A percentile compares a stretch with the other conserved stretches of the same genome.
Evolutionary conservation across 2,888 invertebrate genomes (phyloP).

Genomic region (Drosophila macrospina): DNA sequence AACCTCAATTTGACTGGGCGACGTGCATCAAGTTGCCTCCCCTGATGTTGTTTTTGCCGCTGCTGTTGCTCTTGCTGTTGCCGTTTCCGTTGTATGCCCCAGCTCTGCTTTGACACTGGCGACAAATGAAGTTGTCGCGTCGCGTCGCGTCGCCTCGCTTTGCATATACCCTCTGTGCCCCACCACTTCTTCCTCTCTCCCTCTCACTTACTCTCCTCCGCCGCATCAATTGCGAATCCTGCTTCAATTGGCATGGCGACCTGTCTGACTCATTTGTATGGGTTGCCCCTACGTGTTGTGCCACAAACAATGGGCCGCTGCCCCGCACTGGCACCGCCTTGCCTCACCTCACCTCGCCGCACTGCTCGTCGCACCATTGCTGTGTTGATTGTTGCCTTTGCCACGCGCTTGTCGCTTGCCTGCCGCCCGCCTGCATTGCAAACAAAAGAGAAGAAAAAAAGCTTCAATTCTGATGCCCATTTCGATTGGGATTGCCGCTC

Average conservation of each 20-base stretch:
- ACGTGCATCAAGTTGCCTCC: constrained; percentile 63
- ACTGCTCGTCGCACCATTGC: too few species aligned
- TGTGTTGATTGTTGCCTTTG: constrained; percentile 14
- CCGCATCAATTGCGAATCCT: constrained; percentile 47
- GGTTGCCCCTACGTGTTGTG: constrained; percentile 49
- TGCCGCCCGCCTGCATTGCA: constrained; percentile 42
- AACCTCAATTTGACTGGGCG: constrained; percentile 80
- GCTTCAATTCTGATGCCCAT: constrained; percentile 50
- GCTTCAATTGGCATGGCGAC: constrained; percentile 45
- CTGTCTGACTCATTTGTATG: constrained; percentile 64
- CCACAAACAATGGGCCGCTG: constrained; percentile 31
- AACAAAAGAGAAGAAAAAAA: constrained; percentile 10
- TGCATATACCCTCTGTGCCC: constrained; percentile 39
- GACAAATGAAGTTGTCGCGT: constrained; percentile 75
- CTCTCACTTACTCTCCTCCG: constrained; percentile 14
- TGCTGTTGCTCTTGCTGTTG: constrained; percentile 31
- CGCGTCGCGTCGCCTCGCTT: constrained; percentile 51
- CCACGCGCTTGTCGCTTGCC: constrained; percentile 53
- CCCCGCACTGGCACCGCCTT: not conserved
- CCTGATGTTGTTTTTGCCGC: constrained; percentile 13
- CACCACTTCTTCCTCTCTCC: not conserved
- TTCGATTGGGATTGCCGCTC: constrained; percentile 24
- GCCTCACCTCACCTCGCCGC: too few species aligned
- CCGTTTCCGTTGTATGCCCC: constrained; percentile 58
- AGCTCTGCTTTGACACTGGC: constrained; percentile 28